Evolutionary conservation across 2,797 vertebrate species (phyloP).

Genomic region (Coccyzus lansbergi): DNA sequence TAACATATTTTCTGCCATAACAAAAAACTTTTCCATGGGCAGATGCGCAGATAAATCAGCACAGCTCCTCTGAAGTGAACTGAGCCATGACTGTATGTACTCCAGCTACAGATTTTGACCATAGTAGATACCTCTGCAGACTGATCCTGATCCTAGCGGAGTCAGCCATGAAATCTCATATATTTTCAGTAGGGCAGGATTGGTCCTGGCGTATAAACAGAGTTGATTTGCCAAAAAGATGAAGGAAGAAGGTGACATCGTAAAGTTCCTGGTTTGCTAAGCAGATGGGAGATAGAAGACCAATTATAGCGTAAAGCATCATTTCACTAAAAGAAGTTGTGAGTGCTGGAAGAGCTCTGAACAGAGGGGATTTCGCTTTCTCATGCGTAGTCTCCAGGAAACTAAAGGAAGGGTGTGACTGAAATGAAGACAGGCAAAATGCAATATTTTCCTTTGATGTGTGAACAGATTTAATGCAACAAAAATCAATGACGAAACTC

Average conservation of each 20-base stretch:
- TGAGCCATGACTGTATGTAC: neutral
- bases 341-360: conserved; percentile 10
- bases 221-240: neutral
- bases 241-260: neutral
- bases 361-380: conserved; percentile 15
- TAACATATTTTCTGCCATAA: neutral
- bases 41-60: neutral
- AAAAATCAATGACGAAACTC: conserved; percentile 70
- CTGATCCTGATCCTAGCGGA: neutral
- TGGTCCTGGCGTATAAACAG: neutral
- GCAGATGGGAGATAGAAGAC: conserved; percentile 1
- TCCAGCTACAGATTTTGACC: neutral
- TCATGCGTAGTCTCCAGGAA: conserved; percentile 33
- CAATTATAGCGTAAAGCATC: conserved; percentile 12
- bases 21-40: neutral
- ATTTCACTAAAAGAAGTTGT: conserved; percentile 2
- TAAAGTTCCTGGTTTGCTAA: conserved; percentile 10
- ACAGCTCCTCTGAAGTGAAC: conserved; percentile 5
- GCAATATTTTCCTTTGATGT: conserved; percentile 67
- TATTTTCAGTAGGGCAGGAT: neutral
- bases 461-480: conserved; percentile 71
- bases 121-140: neutral
- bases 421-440: conserved; percentile 63
- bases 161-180: neutral
- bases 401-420: conserved; percentile 60